Conservation (phyloP, 2,888 invertebrate species). For the Desoria tigrina region DNA sequence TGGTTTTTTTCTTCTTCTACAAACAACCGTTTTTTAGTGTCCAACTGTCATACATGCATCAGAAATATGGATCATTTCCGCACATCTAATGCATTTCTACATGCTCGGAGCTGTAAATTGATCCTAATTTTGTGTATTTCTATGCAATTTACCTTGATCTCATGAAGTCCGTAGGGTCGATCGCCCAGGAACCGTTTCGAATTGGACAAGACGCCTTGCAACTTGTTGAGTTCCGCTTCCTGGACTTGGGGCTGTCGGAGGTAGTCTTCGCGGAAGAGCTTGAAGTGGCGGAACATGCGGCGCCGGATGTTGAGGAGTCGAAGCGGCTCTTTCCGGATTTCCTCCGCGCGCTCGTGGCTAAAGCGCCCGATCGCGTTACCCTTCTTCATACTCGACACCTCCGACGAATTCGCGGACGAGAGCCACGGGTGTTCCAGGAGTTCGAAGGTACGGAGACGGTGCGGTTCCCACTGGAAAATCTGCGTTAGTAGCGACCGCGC, state of each 20-base stretch:
- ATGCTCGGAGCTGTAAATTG: too few relatives aligned
- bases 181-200: slow-evolving; percentile 25
- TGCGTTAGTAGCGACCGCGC: not conserved
- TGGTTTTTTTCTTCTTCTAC: too few relatives aligned
- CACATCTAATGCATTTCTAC: too few relatives aligned
- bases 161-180: slow-evolving; percentile 23
- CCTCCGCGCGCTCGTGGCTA: slow-evolving; percentile 31
- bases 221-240: slow-evolving; percentile 12
- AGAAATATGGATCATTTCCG: too few relatives aligned
- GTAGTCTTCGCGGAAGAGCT: slow-evolving; percentile 31
- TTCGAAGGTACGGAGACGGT: slow-evolving; percentile 10
- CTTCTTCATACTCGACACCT: slow-evolving; percentile 21
- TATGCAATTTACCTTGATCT: too few relatives aligned
- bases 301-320: slow-evolving; percentile 24
- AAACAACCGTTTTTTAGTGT: too few relatives aligned
- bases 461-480: slow-evolving; percentile 14
- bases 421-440: slow-evolving; percentile 14
- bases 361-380: slow-evolving; percentile 28
- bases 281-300: slow-evolving; percentile 27
- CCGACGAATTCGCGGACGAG: not conserved
- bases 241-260: slow-evolving; percentile 30
- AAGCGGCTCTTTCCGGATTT: slow-evolving; percentile 21
- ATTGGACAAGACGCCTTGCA: slow-evolving; percentile 19
- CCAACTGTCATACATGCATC: too few relatives aligned
- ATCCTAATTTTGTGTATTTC: too few relatives aligned